A percentile compares a stretch with the other conserved stretches of the same genome.
Evolutionary conservation across 2,113 vertebrate species (phyloP).

Genomic region (Baryphthengus martii): DNA sequence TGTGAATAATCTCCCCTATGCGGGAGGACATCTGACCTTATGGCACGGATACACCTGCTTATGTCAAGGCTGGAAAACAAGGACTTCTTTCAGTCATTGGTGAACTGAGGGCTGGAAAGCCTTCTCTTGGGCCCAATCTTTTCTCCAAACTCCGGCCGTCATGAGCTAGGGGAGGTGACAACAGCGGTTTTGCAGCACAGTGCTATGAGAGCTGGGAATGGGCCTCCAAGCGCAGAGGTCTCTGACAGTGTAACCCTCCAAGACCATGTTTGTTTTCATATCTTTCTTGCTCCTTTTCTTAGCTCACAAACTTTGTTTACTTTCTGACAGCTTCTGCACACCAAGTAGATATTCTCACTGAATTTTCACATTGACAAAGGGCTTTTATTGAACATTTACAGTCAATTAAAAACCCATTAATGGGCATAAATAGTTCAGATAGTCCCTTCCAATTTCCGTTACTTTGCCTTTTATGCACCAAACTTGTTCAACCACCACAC

Average conservation of each 20-base stretch:
- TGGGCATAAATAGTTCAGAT: conserved; percentile 2
- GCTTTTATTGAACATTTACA: conserved; percentile 20
- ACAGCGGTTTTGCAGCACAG: background rate
- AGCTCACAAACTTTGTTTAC: background rate
- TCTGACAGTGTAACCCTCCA: background rate
- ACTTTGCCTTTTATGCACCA: conserved; percentile 24
- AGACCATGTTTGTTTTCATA: background rate
- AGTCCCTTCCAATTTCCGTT: conserved; percentile 31
- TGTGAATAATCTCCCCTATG: background rate
- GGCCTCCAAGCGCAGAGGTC: background rate
- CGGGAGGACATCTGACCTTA: background rate
- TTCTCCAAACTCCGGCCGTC: background rate
- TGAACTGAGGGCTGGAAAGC: background rate
- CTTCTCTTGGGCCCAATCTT: background rate
- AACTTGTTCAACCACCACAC: background rate
- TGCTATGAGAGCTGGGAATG: background rate
- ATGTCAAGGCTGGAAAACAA: background rate
- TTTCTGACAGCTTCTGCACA: background rate
- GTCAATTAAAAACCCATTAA: conserved; percentile 40
- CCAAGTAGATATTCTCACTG: background rate
- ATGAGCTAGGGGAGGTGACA: background rate
- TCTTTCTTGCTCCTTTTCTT: background rate
- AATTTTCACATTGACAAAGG: background rate
- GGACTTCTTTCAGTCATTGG: background rate
- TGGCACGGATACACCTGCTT: fast-evolving